A percentile compares a stretch with the other conserved stretches of the same genome.
Evolutionary conservation across 2,113 vertebrate species (phyloP).

Genomic region (Hippocampus comes): DNA sequence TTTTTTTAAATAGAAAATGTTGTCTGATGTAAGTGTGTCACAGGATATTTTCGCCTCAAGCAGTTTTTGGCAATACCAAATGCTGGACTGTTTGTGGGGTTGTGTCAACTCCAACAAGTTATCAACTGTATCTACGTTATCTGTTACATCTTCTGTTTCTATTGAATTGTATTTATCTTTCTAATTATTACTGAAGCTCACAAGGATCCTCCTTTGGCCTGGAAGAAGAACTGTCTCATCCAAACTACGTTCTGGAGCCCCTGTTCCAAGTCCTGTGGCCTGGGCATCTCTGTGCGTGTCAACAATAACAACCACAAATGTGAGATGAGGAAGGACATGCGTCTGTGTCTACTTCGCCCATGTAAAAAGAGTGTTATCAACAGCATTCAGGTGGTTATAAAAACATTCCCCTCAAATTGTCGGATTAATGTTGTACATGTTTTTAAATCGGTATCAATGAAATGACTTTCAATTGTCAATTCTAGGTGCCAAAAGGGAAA

Average conservation of each 20-base stretch:
- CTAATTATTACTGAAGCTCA: conserved; percentile 82
- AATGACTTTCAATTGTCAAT: background rate
- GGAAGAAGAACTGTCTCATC: conserved; percentile 89
- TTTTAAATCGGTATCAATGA: background rate
- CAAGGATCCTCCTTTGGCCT: conserved; percentile 84
- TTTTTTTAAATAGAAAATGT: too few relatives aligned
- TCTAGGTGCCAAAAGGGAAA: conserved; percentile 83
- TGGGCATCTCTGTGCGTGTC: conserved; percentile 88
- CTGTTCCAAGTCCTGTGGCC: conserved; percentile 88
- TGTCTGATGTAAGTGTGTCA: too few relatives aligned
- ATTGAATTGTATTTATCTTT: conserved; percentile 13
- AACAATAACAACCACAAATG: conserved; percentile 90
- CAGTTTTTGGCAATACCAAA: too few relatives aligned
- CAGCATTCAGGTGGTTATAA: conserved; percentile 77
- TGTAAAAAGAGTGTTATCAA: conserved; percentile 74
- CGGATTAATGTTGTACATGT: background rate
- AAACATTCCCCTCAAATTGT: background rate
- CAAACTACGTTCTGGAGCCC: conserved; percentile 91
- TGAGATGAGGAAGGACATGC: conserved; percentile 85
- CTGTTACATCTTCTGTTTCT: too few relatives aligned
- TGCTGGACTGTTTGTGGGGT: too few relatives aligned
- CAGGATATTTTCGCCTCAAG: too few relatives aligned
- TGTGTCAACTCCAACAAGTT: too few relatives aligned
- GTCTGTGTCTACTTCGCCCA: conserved; percentile 86
- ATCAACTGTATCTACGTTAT: too few relatives aligned